phyloP scores from a whole-genome alignment of 2,888 invertebrate genomes.

The Sericinus montela region DNA sequence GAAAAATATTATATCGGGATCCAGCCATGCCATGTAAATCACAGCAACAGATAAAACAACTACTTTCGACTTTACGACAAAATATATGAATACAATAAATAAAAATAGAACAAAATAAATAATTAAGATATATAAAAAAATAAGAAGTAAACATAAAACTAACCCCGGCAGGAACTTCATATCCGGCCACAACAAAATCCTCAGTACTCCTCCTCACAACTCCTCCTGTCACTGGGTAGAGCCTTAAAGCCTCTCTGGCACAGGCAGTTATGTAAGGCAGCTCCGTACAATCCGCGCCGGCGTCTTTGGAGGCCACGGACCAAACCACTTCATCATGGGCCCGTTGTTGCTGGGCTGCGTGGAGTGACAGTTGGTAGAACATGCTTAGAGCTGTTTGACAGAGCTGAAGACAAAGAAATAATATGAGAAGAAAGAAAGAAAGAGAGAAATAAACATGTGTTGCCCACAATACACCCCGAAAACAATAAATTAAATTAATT shows the following conservation, averaged over 20 bases:
- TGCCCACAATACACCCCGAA: no score
- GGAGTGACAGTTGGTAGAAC: slow-evolving; percentile 63
- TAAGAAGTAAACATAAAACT: no score
- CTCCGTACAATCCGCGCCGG: slow-evolving; percentile 40
- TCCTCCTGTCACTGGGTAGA: slow-evolving; percentile 65
- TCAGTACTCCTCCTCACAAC: slow-evolving; percentile 55
- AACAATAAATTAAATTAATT: no score
- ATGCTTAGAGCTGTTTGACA: slow-evolving; percentile 63
- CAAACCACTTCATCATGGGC: slow-evolving; percentile 64
- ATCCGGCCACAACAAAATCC: slow-evolving; percentile 54
- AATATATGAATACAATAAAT: no score
- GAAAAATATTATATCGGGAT: no score
- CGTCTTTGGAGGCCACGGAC: slow-evolving; percentile 48
- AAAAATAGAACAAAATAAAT: no score
- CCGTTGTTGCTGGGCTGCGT: slow-evolving; percentile 64
- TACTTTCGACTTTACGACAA: no score
- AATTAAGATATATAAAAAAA: no score
- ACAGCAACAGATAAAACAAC: no score
- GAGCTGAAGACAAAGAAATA: slow-evolving; percentile 37
- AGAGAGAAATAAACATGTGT: no score
- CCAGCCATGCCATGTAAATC: no score
- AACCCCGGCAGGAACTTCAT: slow-evolving; percentile 63
- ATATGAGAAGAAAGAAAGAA: no score
- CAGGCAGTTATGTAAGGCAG: slow-evolving; percentile 55
- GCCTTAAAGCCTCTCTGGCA: slow-evolving; percentile 53